phyloP scores from a whole-genome alignment of 2,888 invertebrate species.

The Aromia moschata region DNA sequence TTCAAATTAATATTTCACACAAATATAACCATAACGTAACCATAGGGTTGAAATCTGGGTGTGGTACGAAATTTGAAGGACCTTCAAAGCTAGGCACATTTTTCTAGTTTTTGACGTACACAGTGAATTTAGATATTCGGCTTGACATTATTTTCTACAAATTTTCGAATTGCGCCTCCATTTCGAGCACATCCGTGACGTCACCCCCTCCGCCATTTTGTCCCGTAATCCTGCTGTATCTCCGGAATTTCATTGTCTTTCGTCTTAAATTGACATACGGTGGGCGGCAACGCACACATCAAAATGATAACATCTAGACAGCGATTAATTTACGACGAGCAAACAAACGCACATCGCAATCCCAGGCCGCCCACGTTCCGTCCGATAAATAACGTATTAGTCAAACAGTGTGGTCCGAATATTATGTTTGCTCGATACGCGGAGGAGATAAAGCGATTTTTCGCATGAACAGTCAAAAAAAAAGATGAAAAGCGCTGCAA shows the following conservation, averaged over 20 bases:
- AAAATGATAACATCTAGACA: neutral
- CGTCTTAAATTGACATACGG: too few species aligned
- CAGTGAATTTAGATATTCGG: too few species aligned
- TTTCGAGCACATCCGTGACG: slow-evolving; percentile 1
- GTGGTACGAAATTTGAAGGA: too few species aligned
- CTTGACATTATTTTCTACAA: too few species aligned
- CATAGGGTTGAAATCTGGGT: too few species aligned
- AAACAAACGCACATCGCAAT: neutral
- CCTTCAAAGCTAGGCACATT: too few species aligned
- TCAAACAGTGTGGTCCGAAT: neutral
- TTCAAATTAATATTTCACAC: too few species aligned
- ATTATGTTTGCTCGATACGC: slow-evolving; percentile 4
- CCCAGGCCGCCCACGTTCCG: neutral
- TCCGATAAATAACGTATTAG: neutral
- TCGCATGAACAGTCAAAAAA: slow-evolving; percentile 14
- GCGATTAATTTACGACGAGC: neutral
- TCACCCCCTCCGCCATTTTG: slow-evolving; percentile 7
- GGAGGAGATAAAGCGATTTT: slow-evolving; percentile 1
- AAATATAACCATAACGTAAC: too few species aligned
- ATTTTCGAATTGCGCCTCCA: neutral
- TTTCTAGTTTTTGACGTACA: too few species aligned
- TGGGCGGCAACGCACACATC: neutral
- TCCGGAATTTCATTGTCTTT: too few species aligned
- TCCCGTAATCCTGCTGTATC: neutral
- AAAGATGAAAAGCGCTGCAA: slow-evolving; percentile 12